Conservation (phyloP, 2,113 vertebrate genomes). For the Rhabdomys dilectus region DNA sequence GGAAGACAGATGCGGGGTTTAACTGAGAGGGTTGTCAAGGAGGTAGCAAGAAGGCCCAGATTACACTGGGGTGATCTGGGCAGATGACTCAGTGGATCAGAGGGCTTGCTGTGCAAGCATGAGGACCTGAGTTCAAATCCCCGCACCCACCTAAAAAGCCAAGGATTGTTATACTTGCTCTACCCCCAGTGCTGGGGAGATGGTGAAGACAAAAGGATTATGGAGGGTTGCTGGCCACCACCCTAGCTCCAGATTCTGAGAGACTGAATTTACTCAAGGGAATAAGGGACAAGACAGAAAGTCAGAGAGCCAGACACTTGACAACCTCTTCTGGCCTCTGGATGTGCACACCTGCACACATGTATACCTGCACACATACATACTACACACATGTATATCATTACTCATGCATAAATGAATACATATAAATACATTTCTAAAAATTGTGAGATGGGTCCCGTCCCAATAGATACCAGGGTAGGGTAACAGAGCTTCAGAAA, state of each 20-base stretch:
- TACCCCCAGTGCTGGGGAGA: not conserved
- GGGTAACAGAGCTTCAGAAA: not conserved
- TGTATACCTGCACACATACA: not conserved
- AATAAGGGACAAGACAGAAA: not conserved
- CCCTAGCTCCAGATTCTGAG: not conserved
- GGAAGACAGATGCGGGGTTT: not conserved
- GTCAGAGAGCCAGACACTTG: not conserved
- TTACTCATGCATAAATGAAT: not conserved
- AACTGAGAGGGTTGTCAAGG: not conserved
- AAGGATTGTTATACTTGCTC: not conserved
- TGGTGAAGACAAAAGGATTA: not conserved
- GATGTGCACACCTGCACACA: not conserved
- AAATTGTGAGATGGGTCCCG: not conserved
- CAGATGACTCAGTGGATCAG: not conserved
- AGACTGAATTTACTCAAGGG: not conserved
- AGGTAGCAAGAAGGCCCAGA: not conserved
- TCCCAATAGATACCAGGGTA: not conserved
- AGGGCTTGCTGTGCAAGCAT: not conserved
- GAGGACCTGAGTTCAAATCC: not conserved
- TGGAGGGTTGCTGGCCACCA: not conserved
- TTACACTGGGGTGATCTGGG: not conserved
- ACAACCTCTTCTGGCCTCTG: not conserved
- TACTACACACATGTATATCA: not conserved
- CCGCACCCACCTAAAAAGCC: not conserved
- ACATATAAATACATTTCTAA: not conserved